Evolutionary conservation across 2,113 vertebrate genomes (phyloP).

Genomic region (Lagopus leucura): DNA sequence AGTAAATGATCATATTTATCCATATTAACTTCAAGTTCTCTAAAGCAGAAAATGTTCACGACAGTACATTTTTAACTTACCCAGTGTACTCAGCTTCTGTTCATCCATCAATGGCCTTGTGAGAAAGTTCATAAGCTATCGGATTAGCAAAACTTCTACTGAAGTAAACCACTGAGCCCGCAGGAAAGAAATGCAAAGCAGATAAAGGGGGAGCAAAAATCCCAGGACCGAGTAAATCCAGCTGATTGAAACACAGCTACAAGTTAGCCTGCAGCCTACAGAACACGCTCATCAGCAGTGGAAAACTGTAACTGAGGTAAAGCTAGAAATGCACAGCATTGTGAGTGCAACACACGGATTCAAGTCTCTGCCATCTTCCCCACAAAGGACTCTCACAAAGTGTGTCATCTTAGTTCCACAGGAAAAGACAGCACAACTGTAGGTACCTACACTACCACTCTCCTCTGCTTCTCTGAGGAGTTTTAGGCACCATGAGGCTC

Average conservation of each 20-base stretch:
- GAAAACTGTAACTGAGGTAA: not conserved
- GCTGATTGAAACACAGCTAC: not conserved
- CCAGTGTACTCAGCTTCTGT: not conserved
- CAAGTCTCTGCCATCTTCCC: not conserved
- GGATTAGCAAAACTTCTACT: not conserved
- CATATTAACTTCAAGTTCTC: not conserved
- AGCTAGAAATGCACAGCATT: rapidly evolving
- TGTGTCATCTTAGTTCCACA: not conserved
- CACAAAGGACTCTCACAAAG: not conserved
- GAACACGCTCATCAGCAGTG: not conserved
- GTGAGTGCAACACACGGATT: not conserved
- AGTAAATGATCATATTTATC: not conserved
- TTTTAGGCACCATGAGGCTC: not conserved
- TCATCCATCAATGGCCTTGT: not conserved
- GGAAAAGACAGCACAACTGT: not conserved
- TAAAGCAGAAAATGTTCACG: not conserved
- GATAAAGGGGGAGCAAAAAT: not conserved
- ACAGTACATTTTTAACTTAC: not conserved
- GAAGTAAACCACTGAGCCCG: not conserved
- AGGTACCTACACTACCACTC: not conserved
- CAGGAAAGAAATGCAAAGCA: not conserved
- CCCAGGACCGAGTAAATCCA: not conserved
- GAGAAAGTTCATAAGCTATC: not conserved
- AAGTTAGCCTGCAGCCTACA: not conserved
- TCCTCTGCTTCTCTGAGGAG: not conserved